Evolutionary conservation across 2,113 vertebrate species (phyloP).

Genomic region (Aspiorhynchus laticeps): DNA sequence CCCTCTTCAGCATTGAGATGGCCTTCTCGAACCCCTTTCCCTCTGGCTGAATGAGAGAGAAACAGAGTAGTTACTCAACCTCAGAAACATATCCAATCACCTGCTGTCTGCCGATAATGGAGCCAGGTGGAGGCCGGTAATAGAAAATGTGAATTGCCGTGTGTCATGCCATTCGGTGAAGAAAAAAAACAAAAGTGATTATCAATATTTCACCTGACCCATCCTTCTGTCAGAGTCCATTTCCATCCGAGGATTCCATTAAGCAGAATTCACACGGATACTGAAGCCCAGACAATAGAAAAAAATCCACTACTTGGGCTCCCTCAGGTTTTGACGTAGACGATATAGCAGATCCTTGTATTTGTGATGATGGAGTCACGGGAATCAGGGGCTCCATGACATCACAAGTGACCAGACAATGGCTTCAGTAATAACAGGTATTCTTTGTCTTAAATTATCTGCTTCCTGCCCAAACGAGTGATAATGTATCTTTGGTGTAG

Average conservation of each 20-base stretch:
- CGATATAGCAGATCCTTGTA: conserved; percentile 22
- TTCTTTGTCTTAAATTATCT: conserved; percentile 35
- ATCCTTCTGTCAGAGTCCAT: conserved; percentile 59
- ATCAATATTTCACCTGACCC: conserved; percentile 58
- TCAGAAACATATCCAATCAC: conserved; percentile 56
- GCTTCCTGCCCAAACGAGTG: conserved; percentile 11
- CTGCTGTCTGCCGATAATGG: conserved; percentile 59
- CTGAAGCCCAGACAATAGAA: conserved; percentile 46
- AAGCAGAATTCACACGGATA: conserved; percentile 47
- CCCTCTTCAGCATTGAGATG: conserved; percentile 36
- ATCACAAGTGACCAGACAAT: conserved; percentile 29
- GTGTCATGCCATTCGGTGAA: conserved; percentile 44
- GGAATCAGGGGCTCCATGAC: conserved; percentile 10
- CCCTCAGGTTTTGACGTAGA: conserved; percentile 39
- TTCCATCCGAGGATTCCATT: conserved; percentile 59
- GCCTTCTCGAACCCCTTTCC: conserved; percentile 36
- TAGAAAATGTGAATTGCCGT: conserved; percentile 60
- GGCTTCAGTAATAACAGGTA: conserved; percentile 2
- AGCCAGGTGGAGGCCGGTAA: conserved; percentile 60
- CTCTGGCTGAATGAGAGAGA: conserved; percentile 38
- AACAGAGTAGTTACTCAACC: conserved; percentile 52
- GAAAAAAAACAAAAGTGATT: conserved; percentile 58
- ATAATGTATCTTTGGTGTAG: conserved; percentile 2
- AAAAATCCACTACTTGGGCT: conserved; percentile 34
- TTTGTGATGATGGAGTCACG: conserved; percentile 25